Evolutionary conservation across 2,113 vertebrate genomes (phyloP).

Genomic region (Cyprinodon brontotheroides): DNA sequence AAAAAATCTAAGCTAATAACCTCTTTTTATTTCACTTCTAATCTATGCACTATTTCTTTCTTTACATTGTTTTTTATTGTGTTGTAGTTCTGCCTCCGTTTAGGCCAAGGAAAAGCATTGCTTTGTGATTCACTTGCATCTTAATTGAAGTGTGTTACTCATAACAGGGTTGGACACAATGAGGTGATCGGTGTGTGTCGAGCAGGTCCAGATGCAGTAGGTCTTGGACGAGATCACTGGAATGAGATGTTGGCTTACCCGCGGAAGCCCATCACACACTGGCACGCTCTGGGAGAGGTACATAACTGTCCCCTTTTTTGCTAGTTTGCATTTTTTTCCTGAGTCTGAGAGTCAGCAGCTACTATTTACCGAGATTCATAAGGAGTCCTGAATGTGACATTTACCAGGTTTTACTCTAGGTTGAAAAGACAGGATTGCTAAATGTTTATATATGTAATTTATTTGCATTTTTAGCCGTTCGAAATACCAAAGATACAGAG

Average conservation of each 20-base stretch:
- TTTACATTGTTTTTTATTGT: too few relatives aligned
- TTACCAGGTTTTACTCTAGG: not conserved
- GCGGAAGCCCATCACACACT: slow-evolving; percentile 97
- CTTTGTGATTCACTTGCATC: not conserved
- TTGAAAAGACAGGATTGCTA: not conserved
- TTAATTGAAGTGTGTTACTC: slow-evolving; percentile 11
- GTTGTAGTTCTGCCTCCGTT: not conserved
- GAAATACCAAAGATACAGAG: not conserved
- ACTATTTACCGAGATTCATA: not conserved
- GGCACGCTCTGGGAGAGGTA: slow-evolving; percentile 96
- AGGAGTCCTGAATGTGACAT: not conserved
- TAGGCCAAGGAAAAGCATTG: not conserved
- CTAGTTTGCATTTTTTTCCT: not conserved
- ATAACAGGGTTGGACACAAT: slow-evolving; percentile 93
- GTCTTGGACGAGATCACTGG: slow-evolving; percentile 97
- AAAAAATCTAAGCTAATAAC: not conserved
- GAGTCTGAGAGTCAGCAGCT: not conserved
- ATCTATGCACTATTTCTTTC: too few relatives aligned
- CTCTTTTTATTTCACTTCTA: too few relatives aligned
- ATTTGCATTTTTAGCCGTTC: not conserved
- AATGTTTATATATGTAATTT: not conserved
- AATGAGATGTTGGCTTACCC: slow-evolving; percentile 98
- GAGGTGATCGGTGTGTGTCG: slow-evolving; percentile 96
- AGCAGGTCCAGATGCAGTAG: slow-evolving; percentile 91
- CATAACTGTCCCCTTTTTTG: not conserved